Base-by-base conservation (phyloP, 2,797 vertebrate genomes). In the Okamejei kenojei region DNA sequence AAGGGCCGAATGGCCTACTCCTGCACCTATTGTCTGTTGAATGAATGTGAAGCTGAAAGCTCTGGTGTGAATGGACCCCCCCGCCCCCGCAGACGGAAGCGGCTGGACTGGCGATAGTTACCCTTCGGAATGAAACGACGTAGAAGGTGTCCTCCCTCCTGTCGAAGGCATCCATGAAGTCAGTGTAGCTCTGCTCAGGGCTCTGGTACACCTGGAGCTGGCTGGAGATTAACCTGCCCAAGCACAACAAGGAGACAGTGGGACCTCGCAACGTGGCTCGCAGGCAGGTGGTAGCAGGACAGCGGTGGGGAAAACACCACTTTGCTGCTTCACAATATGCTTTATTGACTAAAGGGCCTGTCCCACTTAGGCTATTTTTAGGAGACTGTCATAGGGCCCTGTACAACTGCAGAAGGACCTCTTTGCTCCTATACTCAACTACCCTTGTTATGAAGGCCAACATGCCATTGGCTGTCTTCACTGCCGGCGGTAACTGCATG, bases 101-200 rank as follows among this genome's bases (percentile, higher is more conserved):
- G 7, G 81, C 78, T 32, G 15, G 19, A 5, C 7, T 6, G 80
- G 9, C 26, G 21, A 35, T 32, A 93, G 96, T 94, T 94, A 99
- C 98, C 96, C 98, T 95, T 94, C 97, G 97, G 96, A 98, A 99
- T 0, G 98, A 99, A 21, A 98, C 98, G 0, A 98, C 97, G 26
- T 98, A 99, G 95, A 99, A 98, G 0, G 98, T 98, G 95, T 99
- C 98, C 93, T 98, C 97, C 11, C 97, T 95, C 0, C 98, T 97
- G 94, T 98, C 98, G 1, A 98, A 98, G 81, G 98, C 97, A 4
- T 98, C 98, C 94, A 98, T 95, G 95, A 98, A 98, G 94, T 98
- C 97, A 0, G 95, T 97, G 96, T 98, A 97, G 0, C 97, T 97
- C 93, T 97, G 96, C 95, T 98, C 97, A 0, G 97, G 97, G 63